Conservation (phyloP, 1,140 invertebrate genomes). For the Araneus ventricosus region DNA sequence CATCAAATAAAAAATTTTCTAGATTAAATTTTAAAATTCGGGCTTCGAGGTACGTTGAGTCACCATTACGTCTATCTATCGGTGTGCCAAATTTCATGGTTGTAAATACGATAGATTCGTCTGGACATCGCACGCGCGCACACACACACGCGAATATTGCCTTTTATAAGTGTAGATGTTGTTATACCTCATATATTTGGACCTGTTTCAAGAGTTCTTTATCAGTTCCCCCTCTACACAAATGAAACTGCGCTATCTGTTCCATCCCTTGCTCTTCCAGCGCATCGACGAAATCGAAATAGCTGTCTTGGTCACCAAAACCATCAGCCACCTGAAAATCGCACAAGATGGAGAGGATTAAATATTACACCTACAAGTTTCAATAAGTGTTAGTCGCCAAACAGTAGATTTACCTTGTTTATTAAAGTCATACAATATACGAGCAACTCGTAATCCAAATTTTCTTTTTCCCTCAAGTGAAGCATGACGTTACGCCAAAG, state of each 20-base stretch:
- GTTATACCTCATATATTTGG: constrained; percentile 90
- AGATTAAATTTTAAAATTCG: too few species aligned
- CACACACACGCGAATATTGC: too few species aligned
- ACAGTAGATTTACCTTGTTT: constrained; percentile 85
- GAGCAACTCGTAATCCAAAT: constrained; percentile 95
- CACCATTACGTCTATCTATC: too few species aligned
- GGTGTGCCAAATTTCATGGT: too few species aligned
- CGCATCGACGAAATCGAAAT: constrained; percentile 98
- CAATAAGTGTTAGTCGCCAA: not conserved
- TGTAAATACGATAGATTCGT: too few species aligned
- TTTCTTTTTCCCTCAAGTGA: constrained; percentile 95
- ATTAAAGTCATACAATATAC: constrained; percentile 98
- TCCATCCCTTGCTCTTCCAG: constrained; percentile 98
- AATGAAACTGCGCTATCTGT: constrained; percentile 92
- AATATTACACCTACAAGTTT: not conserved
- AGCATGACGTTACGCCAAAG: constrained; percentile 93
- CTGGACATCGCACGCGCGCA: too few species aligned
- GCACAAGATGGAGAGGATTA: not conserved
- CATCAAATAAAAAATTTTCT: too few species aligned
- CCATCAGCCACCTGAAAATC: constrained; percentile 89
- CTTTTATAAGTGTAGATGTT: too few species aligned
- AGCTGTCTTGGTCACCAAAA: constrained; percentile 97
- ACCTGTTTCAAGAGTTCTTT: constrained; percentile 95
- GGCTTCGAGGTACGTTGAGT: too few species aligned
- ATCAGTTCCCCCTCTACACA: constrained; percentile 95